Conservation (phyloP, 2,113 vertebrate species). For the Rhipidura dahli region DNA sequence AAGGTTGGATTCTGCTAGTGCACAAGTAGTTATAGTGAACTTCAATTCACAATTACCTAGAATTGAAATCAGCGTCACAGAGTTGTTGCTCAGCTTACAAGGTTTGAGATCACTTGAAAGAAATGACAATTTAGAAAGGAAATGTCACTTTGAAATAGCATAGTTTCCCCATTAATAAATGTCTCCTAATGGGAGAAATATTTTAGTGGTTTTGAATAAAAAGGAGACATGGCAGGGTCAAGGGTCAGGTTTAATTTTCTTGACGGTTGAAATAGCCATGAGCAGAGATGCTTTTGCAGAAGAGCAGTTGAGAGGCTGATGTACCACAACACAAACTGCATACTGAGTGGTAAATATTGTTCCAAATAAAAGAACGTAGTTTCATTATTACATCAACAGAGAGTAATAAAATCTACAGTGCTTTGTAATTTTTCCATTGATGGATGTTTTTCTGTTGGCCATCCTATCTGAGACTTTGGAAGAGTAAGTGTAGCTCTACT, state of each 20-base stretch:
- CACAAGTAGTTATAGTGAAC: neutral
- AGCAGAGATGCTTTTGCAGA: neutral
- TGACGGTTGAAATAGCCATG: neutral
- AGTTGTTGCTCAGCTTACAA: neutral
- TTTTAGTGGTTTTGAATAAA: neutral
- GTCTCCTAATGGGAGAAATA: neutral
- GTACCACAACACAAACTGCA: neutral
- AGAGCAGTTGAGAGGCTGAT: neutral
- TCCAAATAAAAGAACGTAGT: neutral
- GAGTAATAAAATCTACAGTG: neutral
- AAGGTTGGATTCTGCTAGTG: neutral
- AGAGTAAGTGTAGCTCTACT: neutral
- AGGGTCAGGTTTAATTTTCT: neutral
- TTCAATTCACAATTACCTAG: neutral
- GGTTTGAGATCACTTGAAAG: neutral
- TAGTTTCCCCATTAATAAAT: neutral
- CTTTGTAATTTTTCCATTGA: neutral
- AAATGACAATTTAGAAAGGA: neutral
- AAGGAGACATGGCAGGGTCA: neutral
- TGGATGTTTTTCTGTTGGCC: neutral
- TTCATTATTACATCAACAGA: neutral
- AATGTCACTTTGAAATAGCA: neutral
- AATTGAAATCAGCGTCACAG: neutral
- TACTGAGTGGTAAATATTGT: neutral
- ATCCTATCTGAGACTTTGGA: neutral